Evolutionary conservation across 2,888 invertebrate species (phyloP), one percentile per base, ranked within the genome.

Genomic region (Tachina fera): DNA sequence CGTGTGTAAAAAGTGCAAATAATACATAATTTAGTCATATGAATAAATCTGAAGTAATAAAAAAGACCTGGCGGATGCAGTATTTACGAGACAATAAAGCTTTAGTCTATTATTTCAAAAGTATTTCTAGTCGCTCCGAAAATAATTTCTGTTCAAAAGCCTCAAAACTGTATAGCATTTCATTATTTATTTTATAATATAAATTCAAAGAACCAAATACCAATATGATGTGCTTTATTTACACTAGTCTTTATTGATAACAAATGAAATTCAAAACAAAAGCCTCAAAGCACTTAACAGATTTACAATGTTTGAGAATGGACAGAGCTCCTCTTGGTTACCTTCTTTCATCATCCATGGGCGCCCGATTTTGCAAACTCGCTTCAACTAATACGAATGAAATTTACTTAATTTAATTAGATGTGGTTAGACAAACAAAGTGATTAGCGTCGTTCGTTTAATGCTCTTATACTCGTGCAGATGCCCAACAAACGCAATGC

Each of bases 401-500:
- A 81, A 77, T 74, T 77, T 68, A 77, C 71, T 82, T 82, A 56
- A 86, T 79, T 78, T 75, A 78, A 86, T 86, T 82, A 86, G 58
- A 75, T 79, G 82, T 47, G 78, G 75, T 82, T 53, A 47, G 47
- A 47, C 45, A 75, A 78, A 78, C 75, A 82, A 70, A 78, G 65
- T 82, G 82, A 86, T 86, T 72, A 86, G 75, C 74, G 74, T 22
- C 65, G 70, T 22, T 70, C 45, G 8, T 61, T 53, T 53, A 70
- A 78, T 53, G 53, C 78, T 53, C 49, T 47, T 67, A 31, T 43
- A 43, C 3, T 22, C 43, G 43, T n/a, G 4, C 39, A 45, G 0
- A 49, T 14, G 1, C 1, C 11, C 60, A 16, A 72, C 49, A 53
- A 10, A 41, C 11, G 41, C 10, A 43, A 13, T 31, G 31, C 6